Conservation (phyloP, 2,113 vertebrate species). For the Pygathrix nemaeus region DNA sequence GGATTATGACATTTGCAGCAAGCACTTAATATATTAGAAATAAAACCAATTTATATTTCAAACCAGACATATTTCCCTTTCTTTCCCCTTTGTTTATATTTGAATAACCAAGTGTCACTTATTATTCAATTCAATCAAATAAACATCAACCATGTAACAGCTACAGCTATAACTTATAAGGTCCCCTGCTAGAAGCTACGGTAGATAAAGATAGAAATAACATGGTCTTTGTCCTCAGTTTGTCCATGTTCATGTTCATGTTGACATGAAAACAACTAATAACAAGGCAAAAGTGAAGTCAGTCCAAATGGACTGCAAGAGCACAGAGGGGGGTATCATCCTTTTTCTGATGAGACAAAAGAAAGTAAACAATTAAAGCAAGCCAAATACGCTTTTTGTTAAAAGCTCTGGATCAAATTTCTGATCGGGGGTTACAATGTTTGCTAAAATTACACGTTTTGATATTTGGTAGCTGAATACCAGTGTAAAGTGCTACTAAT, state of each 20-base stretch:
- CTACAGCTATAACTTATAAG: background rate
- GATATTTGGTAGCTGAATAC: background rate
- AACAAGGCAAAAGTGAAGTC: background rate
- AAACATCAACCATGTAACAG: background rate
- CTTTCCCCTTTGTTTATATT: background rate
- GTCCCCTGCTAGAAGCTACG: background rate
- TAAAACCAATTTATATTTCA: background rate
- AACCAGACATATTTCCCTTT: background rate
- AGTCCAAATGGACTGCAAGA: background rate
- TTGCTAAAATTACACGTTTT: background rate
- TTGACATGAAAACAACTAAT: background rate
- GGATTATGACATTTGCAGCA: background rate
- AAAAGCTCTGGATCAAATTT: background rate
- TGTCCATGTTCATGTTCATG: background rate
- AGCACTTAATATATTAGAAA: background rate
- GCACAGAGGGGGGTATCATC: background rate
- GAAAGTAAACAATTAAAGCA: background rate
- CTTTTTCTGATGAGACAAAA: background rate
- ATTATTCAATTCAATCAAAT: background rate
- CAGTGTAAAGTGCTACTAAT: background rate
- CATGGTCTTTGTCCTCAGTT: rapidly evolving
- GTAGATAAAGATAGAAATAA: background rate
- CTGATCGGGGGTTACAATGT: background rate
- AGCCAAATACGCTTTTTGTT: background rate
- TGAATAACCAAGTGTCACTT: background rate